phyloP scores from a whole-genome alignment of 2,113 vertebrate genomes.

The Glareola pratincola region DNA sequence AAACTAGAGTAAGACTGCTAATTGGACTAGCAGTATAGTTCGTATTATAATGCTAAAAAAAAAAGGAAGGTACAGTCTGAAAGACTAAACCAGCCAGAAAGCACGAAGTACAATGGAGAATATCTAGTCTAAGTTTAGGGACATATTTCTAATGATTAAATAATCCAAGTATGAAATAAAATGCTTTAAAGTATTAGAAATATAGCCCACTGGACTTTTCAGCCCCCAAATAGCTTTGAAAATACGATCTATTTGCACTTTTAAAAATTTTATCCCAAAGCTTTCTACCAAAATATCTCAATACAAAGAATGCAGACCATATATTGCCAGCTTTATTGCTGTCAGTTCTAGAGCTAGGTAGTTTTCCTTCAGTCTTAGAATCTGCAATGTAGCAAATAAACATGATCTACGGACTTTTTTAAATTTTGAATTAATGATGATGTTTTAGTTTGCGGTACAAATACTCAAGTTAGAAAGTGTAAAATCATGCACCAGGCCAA shows the following conservation, averaged over 20 bases:
- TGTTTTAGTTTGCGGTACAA: background rate
- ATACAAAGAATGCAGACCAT: background rate
- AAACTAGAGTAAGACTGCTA: background rate
- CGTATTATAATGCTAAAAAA: background rate
- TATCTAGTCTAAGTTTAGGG: background rate
- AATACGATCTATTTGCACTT: background rate
- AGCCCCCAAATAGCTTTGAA: background rate
- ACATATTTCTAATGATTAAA: background rate
- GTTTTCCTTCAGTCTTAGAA: background rate
- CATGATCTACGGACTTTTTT: background rate
- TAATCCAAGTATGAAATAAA: background rate
- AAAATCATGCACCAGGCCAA: background rate
- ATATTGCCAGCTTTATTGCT: background rate
- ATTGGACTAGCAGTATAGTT: background rate
- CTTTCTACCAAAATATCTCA: background rate
- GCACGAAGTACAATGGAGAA: background rate
- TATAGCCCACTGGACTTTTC: background rate
- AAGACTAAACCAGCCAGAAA: background rate
- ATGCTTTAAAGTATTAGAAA: background rate
- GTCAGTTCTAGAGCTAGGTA: background rate
- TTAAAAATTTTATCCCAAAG: background rate
- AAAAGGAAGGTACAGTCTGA: background rate
- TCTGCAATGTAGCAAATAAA: background rate
- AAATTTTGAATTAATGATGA: background rate
- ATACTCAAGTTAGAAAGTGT: background rate